These are phyloP conservation scores for Mixornis gularis DNA, from an alignment of 2,113 vertebrate genomes.

Conservation along the genomic window DNA sequence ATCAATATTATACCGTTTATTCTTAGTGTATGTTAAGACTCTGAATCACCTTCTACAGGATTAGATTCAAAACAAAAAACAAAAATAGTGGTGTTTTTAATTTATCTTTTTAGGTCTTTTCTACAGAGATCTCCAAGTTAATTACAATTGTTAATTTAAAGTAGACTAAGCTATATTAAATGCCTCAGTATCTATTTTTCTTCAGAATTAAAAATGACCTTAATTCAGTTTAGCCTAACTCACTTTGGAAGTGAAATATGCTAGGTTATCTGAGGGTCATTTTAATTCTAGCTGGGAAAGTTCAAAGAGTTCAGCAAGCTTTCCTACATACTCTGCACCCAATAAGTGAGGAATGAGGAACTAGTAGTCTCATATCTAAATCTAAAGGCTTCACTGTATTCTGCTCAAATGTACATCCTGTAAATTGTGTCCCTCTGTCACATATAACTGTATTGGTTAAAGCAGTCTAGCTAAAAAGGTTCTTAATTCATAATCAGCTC, in stretches of 20 bases:
- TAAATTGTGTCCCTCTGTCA: background rate
- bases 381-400: background rate
- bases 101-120: background rate
- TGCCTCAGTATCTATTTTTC: background rate
- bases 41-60: background rate
- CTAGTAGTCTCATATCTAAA: background rate
- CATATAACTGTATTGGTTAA: background rate
- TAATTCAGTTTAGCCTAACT: background rate
- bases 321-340: background rate
- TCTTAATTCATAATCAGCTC: background rate
- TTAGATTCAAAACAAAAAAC: background rate
- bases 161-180: background rate
- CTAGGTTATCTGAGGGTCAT: background rate
- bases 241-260: background rate
- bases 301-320: background rate
- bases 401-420: background rate
- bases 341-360: background rate
- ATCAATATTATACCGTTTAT: background rate
- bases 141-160: constrained; percentile 26
- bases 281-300: background rate
- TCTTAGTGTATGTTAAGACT: background rate
- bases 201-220: constrained; percentile 42
- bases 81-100: background rate
- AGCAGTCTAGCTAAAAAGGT: background rate
- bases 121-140: constrained; percentile 19